Conservation (phyloP, 2,888 invertebrate species). For the Drosophila colorata region DNA sequence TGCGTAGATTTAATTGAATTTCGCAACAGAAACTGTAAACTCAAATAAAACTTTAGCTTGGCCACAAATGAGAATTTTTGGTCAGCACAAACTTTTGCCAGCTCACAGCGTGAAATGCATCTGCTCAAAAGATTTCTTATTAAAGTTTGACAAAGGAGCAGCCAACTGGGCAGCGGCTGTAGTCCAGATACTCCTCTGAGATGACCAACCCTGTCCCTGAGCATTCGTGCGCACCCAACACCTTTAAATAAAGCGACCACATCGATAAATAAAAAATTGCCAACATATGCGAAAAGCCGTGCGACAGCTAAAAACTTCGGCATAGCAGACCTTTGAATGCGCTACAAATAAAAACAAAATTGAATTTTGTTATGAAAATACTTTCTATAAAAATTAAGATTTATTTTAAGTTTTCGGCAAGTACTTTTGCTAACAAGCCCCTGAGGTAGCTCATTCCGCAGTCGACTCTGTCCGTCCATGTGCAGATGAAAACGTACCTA, state of each 20-base stretch:
- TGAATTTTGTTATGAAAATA: neutral
- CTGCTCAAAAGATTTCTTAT: conserved; percentile 46
- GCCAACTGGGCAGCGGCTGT: conserved; percentile 41
- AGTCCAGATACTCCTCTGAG: neutral
- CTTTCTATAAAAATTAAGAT: too few relatives aligned
- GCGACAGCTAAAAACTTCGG: conserved; percentile 13
- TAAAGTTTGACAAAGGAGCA: conserved; percentile 49
- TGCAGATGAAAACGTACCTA: conserved; percentile 47
- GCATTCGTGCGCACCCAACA: conserved; percentile 48
- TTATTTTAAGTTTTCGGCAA: neutral
- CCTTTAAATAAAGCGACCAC: conserved; percentile 60
- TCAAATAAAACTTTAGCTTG: conserved; percentile 65
- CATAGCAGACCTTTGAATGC: conserved; percentile 7
- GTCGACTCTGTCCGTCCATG: conserved; percentile 29
- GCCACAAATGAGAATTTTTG: conserved; percentile 63
- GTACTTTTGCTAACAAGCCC: too few relatives aligned
- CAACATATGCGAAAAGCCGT: conserved; percentile 71
- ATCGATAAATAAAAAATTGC: conserved; percentile 82
- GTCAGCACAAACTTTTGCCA: conserved; percentile 36
- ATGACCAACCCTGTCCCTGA: neutral
- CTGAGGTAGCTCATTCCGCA: conserved; percentile 20
- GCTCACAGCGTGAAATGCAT: conserved; percentile 24
- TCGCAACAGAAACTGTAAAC: conserved; percentile 57
- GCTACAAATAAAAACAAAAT: conserved; percentile 5
- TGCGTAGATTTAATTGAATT: conserved; percentile 69